Evolutionary conservation across 2,113 vertebrate genomes (phyloP), one percentile per base, ranked within the genome.

Genomic region (Chloroceryle aenea): DNA sequence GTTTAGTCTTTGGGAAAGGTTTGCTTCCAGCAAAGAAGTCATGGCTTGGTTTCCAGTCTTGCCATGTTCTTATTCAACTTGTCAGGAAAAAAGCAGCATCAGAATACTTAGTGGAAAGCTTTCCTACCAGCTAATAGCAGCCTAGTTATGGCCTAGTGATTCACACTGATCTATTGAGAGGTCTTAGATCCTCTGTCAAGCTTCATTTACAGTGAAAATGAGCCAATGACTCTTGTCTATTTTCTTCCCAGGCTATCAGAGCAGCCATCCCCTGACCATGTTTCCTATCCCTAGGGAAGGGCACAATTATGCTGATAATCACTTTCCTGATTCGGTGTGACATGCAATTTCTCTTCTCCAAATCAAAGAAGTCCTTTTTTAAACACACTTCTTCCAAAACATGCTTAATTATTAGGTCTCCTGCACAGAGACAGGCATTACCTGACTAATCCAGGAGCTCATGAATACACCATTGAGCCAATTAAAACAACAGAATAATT

Each of bases 171-270:
- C 18, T 93, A 94, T 88, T 83, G 92, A 96, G 90, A 97, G 84
- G 86, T 85, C 89, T 90, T 74, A 91, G 79, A 96, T 94, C 74
- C 68, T 90, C 95, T 96, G 96, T 95, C 97, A 97, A 95, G 92
- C 95, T 96, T 95, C 93, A 96, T 97, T 97, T 96, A 92, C 89
- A 97, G 91, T 93, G 76, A 96, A 97, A 97, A 97, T 87, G 92
- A 96, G 75, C 62, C 94, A 96, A 90, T 87, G 96, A 48, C 87
- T 94, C 81, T 91, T 94, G 87, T 94, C 92, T 94, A 84, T 94
- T 97, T 96, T 96, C 72, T 97, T 96, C 84, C 45, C 61, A 62
- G 75, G 69, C 91, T 94, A 91, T 96, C 94, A 89, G 63, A 91
- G 55, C 56, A 91, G 81, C 36, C 82, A 73, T 94, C 87, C 90